phyloP scores from a whole-genome alignment of 2,797 vertebrate species.

The Picus viridis region DNA sequence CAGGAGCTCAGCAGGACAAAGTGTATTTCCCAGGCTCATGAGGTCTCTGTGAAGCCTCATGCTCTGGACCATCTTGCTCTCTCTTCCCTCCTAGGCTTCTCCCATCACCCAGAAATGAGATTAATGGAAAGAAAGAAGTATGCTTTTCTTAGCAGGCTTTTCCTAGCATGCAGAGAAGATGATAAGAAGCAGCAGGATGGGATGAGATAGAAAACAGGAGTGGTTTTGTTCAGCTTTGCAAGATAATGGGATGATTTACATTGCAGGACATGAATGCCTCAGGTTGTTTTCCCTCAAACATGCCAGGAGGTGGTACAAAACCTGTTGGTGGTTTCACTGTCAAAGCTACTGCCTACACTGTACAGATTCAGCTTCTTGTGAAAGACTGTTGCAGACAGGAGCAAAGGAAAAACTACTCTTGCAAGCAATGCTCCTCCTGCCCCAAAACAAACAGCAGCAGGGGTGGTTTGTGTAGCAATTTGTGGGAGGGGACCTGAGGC shows the following conservation, averaged over 20 bases:
- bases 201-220: background rate
- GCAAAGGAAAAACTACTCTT: conserved; percentile 30
- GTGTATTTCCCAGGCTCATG: background rate
- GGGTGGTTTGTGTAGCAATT: conserved; percentile 24
- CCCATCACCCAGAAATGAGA: background rate
- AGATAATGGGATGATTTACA: background rate
- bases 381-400: conserved; percentile 43
- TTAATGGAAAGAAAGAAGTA: background rate
- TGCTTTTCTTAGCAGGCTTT: background rate
- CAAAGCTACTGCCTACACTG: conserved; percentile 42
- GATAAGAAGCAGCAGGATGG: background rate
- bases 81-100: background rate
- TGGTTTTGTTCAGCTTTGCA: conserved; percentile 17
- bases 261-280: conserved; percentile 23
- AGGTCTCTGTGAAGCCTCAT: background rate
- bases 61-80: background rate
- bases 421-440: conserved; percentile 13
- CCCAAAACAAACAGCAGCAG: conserved; percentile 38
- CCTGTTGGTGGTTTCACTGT: conserved; percentile 5
- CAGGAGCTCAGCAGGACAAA: background rate
- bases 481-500: background rate
- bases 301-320: conserved; percentile 32
- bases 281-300: conserved; percentile 47
- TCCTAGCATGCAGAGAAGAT: background rate
- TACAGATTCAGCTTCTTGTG: conserved; percentile 39